phyloP scores from a whole-genome alignment of 2,113 vertebrate species.

The Poeciliopsis prolifica region DNA sequence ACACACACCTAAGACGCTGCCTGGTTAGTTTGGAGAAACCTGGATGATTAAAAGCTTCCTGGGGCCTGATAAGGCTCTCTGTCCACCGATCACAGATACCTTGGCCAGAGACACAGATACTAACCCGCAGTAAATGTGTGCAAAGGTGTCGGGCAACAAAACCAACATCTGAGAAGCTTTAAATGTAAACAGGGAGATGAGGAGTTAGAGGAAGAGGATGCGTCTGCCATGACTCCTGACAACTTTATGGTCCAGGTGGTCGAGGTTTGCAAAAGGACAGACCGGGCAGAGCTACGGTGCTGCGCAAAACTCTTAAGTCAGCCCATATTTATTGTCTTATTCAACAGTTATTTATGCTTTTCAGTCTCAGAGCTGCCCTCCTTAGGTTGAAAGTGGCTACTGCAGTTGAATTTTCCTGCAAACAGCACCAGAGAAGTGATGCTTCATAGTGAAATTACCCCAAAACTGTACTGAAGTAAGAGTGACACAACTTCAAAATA shows the following conservation, averaged over 20 bases:
- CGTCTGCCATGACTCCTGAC: slow-evolving; percentile 16
- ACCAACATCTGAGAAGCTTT: slow-evolving; percentile 27
- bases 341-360: no score
- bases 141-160: slow-evolving; percentile 39
- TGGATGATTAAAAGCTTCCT: slow-evolving; percentile 39
- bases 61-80: slow-evolving; percentile 41
- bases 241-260: slow-evolving; percentile 21
- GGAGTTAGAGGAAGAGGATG: slow-evolving; percentile 2
- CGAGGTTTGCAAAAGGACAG: not conserved
- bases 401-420: no score
- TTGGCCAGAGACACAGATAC: slow-evolving; percentile 14
- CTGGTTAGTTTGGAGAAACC: slow-evolving; percentile 32
- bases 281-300: not conserved
- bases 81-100: slow-evolving; percentile 14
- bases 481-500: no score
- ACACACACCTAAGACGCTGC: slow-evolving; percentile 54
- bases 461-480: no score
- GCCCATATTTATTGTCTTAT: no score
- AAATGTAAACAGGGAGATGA: slow-evolving; percentile 42
- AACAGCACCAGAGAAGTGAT: no score
- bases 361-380: no score
- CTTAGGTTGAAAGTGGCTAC: no score
- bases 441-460: no score
- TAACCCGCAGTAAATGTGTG: slow-evolving; percentile 45
- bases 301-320: no score